These are phyloP conservation scores for Thecocarcelia acutangulata DNA, from an alignment of 2,888 invertebrate genomes.

Conservation along the genomic window DNA sequence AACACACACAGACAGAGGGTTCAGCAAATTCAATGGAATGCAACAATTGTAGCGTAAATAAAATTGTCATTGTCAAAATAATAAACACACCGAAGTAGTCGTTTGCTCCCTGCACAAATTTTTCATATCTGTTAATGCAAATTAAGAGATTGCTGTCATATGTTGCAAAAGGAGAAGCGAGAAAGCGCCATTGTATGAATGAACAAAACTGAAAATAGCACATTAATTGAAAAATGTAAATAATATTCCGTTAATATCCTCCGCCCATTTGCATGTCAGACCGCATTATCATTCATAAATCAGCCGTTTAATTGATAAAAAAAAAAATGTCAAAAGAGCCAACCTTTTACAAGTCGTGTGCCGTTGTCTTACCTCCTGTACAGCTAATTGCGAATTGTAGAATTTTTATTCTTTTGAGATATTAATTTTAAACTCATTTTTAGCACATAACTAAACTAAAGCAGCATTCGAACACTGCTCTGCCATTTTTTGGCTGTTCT, in stretches of 20 bases:
- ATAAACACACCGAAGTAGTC: constrained; percentile 34
- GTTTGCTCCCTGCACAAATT: constrained; percentile 7
- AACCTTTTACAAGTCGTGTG: constrained; percentile 12
- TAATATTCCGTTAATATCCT: constrained; percentile 43
- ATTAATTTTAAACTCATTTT: too few species aligned
- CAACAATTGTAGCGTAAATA: constrained; percentile 72
- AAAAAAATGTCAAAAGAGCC: constrained; percentile 72
- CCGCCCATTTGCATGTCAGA: constrained; percentile 75
- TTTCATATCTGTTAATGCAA: constrained; percentile 76
- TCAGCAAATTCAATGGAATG: constrained; percentile 68
- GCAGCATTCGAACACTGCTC: too few species aligned
- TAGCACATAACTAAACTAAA: too few species aligned
- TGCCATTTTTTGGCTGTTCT: too few species aligned
- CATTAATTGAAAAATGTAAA: constrained; percentile 41
- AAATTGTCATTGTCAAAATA: constrained; percentile 59
- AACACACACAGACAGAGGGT: constrained; percentile 32
- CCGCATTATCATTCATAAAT: constrained; percentile 80
- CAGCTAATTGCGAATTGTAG: too few species aligned
- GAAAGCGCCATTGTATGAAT: not conserved
- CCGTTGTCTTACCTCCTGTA: not conserved
- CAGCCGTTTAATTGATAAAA: constrained; percentile 78
- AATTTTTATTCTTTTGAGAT: too few species aligned
- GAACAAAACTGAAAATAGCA: constrained; percentile 13
- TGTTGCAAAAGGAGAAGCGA: constrained; percentile 71
- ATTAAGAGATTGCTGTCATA: constrained; percentile 78